A percentile compares a stretch with the other conserved stretches of the same genome.
Conservation (phyloP, 2,888 invertebrate genomes). For the Euphydryas editha region DNA sequence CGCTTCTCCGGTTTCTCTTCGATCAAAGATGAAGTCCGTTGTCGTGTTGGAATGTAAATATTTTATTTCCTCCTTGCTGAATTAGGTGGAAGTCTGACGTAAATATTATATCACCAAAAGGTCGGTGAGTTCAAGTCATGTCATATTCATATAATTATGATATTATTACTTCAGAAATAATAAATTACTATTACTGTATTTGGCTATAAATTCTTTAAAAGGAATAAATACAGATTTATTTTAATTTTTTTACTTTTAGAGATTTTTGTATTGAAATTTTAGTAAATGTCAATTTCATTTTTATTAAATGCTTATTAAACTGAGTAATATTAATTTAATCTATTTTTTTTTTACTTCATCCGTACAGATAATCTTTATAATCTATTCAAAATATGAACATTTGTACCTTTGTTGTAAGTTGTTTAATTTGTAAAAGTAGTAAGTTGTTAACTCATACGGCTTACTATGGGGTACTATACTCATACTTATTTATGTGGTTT, state of each 20-base stretch:
- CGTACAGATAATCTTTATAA: too few relatives aligned
- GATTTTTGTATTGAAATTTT: too few relatives aligned
- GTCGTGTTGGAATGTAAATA: background rate
- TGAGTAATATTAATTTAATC: background rate
- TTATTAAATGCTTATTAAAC: background rate
- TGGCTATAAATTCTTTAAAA: too few relatives aligned
- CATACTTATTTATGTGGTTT: too few relatives aligned
- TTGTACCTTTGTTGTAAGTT: too few relatives aligned
- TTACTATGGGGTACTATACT: too few relatives aligned
- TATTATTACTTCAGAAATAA: slow-evolving; percentile 2
- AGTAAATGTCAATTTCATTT: background rate
- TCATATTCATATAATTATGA: background rate
- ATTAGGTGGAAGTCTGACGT: slow-evolving; percentile 1
- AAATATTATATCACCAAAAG: slow-evolving; percentile 9
- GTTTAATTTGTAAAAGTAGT: too few relatives aligned
- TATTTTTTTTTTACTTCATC: too few relatives aligned
- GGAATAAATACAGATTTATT: too few relatives aligned
- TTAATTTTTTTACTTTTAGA: too few relatives aligned
- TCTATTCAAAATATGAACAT: too few relatives aligned
- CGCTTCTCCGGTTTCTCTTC: background rate
- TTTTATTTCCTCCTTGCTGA: slow-evolving; percentile 5
- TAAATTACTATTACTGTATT: slow-evolving; percentile 2
- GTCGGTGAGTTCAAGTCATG: slow-evolving; percentile 1
- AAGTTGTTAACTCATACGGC: too few relatives aligned
- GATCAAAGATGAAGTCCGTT: background rate